Percentiles rank a stretch among this genome's conserved stretches.
Evolutionary conservation across 2,888 invertebrate species (phyloP).

Genomic region (Phalera bucephala): DNA sequence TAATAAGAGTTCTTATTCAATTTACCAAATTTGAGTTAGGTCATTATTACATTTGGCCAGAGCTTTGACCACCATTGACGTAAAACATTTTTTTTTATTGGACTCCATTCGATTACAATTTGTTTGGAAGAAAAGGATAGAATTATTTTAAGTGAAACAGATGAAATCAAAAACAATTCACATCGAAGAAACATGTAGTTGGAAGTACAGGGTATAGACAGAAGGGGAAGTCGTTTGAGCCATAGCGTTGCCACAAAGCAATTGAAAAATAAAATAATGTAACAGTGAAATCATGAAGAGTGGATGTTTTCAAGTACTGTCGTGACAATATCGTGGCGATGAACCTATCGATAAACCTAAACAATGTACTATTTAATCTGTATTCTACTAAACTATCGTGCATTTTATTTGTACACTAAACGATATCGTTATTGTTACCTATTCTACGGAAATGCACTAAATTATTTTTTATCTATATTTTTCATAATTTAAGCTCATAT

Average conservation of each 20-base stretch:
- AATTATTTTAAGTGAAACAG: too few relatives aligned
- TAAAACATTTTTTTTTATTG: slow-evolving; percentile 12
- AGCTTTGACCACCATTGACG: too few relatives aligned
- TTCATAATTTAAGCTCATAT: slow-evolving; percentile 18
- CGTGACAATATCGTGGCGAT: slow-evolving; percentile 43
- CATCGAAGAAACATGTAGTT: slow-evolving; percentile 37
- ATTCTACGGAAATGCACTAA: slow-evolving; percentile 63
- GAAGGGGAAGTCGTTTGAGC: slow-evolving; percentile 58
- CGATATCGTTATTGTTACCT: slow-evolving; percentile 36
- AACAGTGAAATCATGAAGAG: slow-evolving; percentile 63
- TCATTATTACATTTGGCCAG: too few relatives aligned
- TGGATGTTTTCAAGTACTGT: slow-evolving; percentile 49
- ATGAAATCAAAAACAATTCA: slow-evolving; percentile 29
- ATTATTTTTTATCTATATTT: slow-evolving; percentile 15
- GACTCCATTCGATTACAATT: slow-evolving; percentile 38
- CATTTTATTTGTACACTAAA: slow-evolving; percentile 46
- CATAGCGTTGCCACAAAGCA: slow-evolving; percentile 81
- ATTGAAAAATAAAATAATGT: slow-evolving; percentile 68
- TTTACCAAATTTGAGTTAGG: too few relatives aligned
- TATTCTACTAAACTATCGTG: slow-evolving; percentile 52
- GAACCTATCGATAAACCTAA: slow-evolving; percentile 31
- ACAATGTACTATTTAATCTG: slow-evolving; percentile 27
- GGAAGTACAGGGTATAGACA: slow-evolving; percentile 38
- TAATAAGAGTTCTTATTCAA: too few relatives aligned
- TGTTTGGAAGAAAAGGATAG: slow-evolving; percentile 35